Percentiles rank a stretch among this genome's conserved stretches.
Evolutionary conservation across 2,888 invertebrate species (phyloP).

Genomic region (Beris morrisii): DNA sequence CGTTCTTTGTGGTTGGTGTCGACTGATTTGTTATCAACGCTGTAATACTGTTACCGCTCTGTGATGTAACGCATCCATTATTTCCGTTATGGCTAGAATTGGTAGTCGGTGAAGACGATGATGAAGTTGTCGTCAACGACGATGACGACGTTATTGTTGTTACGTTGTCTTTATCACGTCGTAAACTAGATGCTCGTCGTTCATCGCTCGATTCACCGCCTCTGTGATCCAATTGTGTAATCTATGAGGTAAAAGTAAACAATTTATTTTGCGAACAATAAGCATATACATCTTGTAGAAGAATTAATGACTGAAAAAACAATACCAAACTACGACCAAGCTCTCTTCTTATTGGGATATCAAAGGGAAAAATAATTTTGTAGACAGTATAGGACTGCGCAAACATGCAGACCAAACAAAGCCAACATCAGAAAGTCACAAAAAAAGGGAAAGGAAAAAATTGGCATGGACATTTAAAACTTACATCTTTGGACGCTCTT

Average conservation of each 20-base stretch:
- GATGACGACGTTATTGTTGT: slow-evolving; percentile 30
- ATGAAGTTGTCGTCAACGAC: slow-evolving; percentile 24
- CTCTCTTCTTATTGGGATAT: no score
- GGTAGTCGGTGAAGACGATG: slow-evolving; percentile 31
- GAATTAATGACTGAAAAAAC: no score
- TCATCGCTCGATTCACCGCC: slow-evolving; percentile 46
- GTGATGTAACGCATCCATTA: slow-evolving; percentile 35
- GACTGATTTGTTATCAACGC: slow-evolving; percentile 35
- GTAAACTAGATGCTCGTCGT: slow-evolving; percentile 36
- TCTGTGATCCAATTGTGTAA: slow-evolving; percentile 60
- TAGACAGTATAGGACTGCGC: not conserved
- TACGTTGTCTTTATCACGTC: slow-evolving; percentile 38
- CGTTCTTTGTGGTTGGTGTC: slow-evolving; percentile 40
- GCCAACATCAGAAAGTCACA: not conserved
- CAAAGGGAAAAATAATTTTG: no score
- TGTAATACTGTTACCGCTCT: slow-evolving; percentile 38
- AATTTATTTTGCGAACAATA: no score
- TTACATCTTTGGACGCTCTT: slow-evolving; percentile 41
- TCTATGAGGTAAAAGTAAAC: slow-evolving; percentile 50
- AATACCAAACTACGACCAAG: no score
- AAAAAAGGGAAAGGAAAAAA: not conserved
- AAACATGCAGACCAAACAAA: not conserved
- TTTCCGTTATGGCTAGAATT: slow-evolving; percentile 33
- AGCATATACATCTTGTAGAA: no score
- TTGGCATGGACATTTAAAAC: not conserved